These are phyloP conservation scores for Melipona bicolor DNA, from an alignment of 2,888 invertebrate species.

Conservation along the genomic window DNA sequence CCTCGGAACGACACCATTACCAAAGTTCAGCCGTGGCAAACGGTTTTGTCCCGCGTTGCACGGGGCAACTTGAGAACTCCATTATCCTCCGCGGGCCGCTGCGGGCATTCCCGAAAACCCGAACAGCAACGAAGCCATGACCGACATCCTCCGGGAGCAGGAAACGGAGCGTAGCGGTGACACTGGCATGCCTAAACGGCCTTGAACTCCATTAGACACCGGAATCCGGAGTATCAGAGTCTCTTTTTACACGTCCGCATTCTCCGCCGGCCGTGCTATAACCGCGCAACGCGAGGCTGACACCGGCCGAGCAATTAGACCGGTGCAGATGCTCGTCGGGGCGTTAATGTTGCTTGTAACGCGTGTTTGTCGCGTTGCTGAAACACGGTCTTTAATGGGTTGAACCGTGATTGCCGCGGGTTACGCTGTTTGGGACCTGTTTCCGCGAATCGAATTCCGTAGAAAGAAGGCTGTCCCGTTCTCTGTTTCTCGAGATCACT, in stretches of 20 bases:
- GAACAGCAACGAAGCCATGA: conserved; percentile 63
- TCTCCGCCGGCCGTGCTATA: neutral
- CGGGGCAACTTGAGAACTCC: conserved; percentile 69
- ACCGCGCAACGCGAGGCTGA: conserved; percentile 24
- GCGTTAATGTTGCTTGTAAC: conserved; percentile 34
- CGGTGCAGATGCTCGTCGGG: conserved; percentile 30
- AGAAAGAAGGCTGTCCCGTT: no score
- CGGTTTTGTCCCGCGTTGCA: conserved; percentile 69
- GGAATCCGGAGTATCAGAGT: conserved; percentile 39
- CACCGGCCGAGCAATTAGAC: conserved; percentile 38
- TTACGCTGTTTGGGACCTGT: neutral
- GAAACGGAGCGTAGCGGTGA: conserved; percentile 18
- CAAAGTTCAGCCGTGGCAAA: conserved; percentile 53
- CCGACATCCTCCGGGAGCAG: conserved; percentile 60
- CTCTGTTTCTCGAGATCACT: no score
- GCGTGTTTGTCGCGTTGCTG: conserved; percentile 11
- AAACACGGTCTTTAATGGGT: conserved; percentile 11
- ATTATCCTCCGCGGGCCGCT: conserved; percentile 61
- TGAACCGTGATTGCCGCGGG: neutral
- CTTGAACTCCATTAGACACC: conserved; percentile 69
- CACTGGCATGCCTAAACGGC: conserved; percentile 61
- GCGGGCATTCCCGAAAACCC: conserved; percentile 65
- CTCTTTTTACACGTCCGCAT: conserved; percentile 47
- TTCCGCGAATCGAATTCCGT: neutral
- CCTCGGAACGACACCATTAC: conserved; percentile 60